Percentiles rank a stretch among this genome's conserved stretches.
Conservation (phyloP, 2,797 vertebrate species). For the Iguana delicatissima region DNA sequence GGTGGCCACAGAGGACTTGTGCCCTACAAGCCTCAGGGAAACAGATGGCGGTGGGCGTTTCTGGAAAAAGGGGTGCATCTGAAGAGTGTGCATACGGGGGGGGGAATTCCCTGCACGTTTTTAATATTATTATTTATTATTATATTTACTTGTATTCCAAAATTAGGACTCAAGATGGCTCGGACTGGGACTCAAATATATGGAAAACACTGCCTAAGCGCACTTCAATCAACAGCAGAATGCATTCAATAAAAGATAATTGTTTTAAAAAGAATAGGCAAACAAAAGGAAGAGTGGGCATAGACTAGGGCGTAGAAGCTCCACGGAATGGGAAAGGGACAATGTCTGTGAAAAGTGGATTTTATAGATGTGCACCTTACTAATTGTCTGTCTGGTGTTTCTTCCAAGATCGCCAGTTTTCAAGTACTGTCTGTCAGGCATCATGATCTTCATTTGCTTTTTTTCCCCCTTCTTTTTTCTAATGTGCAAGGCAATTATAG, state of each 20-base stretch:
- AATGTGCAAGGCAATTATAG: slow-evolving; percentile 72
- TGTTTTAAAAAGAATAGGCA: too few relatives aligned
- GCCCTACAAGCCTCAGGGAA: not conserved
- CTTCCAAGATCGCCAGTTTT: slow-evolving; percentile 45
- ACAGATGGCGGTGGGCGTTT: not conserved
- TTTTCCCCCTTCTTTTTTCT: slow-evolving; percentile 57
- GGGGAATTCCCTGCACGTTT: too few relatives aligned
- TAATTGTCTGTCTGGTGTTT: slow-evolving; percentile 30
- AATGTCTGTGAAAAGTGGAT: not conserved
- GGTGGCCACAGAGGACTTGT: not conserved
- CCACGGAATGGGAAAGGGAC: not conserved
- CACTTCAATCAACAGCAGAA: not conserved
- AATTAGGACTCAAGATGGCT: too few relatives aligned
- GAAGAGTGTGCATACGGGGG: not conserved
- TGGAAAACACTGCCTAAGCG: too few relatives aligned
- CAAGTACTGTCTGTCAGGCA: slow-evolving; percentile 51
- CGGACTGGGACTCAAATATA: too few relatives aligned
- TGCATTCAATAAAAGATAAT: not conserved
- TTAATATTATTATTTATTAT: too few relatives aligned
- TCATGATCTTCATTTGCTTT: slow-evolving; percentile 63
- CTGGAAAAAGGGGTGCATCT: not conserved
- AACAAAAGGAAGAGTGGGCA: not conserved
- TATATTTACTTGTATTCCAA: too few relatives aligned
- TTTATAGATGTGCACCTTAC: not conserved
- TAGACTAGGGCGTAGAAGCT: not conserved